Evolutionary conservation across 1,140 invertebrate genomes (phyloP), one percentile per base, ranked within the genome.

Genomic region (Drosophila nebulosa): DNA sequence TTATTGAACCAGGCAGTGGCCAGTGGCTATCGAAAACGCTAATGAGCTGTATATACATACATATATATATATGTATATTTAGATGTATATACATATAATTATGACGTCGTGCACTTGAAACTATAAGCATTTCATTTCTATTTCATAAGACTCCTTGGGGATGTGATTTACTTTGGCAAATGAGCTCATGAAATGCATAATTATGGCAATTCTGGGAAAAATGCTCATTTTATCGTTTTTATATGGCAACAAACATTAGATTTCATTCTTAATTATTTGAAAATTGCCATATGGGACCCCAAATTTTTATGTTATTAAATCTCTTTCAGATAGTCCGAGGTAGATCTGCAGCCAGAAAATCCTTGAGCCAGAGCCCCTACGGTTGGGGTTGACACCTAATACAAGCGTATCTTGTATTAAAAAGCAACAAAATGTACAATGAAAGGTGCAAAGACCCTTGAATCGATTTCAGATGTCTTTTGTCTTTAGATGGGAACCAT

Each of bases 1-100:
- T 85, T 85, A 81, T 86, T 85, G 80, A 85, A 85, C 81, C 81
- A 67, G 61, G 58, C 53, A 77, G 61, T 16, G 61, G 16, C 55
- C n/a, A n/a, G n/a, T n/a, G 14, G 42, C 62, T 39, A 62, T 64
- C 52, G 26, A 73, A 58, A 66, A 46, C 7, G 21, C 70, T 62
- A 74, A 74, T 75, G 63, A 78, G 52, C 59, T 42, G 7, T 21
- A n/a, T 46, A 46, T 32, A 18, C 9, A 12, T 30, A n/a, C n/a
- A 64, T 52, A 56, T 26, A 24, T 51, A 32, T n/a, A 18, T 58
- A 32, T 63, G 2, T 57, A 22, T 57, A 4, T 61, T 2, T 16
- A 16, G 67, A 46, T 42, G 2, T 36, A 3, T 50, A 72, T 70
- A 63, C 27, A 3, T 50, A 72, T 70, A 63, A 16, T 62, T 16